Base-by-base conservation (phyloP, 2,113 vertebrate species). In the Gobiocypris rarus region DNA sequence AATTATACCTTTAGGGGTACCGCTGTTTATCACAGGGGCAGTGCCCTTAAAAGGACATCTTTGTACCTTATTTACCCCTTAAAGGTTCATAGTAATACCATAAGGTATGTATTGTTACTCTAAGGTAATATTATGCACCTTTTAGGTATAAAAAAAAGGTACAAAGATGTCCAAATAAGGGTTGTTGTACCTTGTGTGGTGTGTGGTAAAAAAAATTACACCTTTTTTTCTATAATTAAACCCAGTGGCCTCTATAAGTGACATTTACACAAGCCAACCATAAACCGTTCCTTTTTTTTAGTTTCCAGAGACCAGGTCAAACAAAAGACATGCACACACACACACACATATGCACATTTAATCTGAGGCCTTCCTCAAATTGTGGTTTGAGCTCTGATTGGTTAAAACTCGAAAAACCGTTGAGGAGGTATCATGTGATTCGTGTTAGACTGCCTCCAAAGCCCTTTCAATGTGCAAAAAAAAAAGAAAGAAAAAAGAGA, bases 221-320 rank as follows among this genome's bases (percentile, higher is more conserved):
- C n/a, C n/a, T n/a, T n/a, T n/a, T n/a, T n/a, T n/a, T n/a, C 75
- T 63, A 78, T 26, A 78, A 45, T 45, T 78, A 78, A 45, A 61
- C 38, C 14, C n/a, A 28, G 34, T 24, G 14, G 34, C 38, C 14
- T 78, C n/a, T 24, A 15, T 77, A 26, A 7, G 22, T 61, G 75
- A 2, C 52, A 13, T 58, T 58, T 78, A n/a, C 34, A 10, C 43
- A 67, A 19, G 13, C 15, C 14, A 76, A 77, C 74, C 48, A 84
- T 28, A 38, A 34, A 84, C 10, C 6, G 31, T 56, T 78, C 73
- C 48, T 26, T 50, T 67, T 67, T 14, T 78, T 58, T 58, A 43
- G n/a, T 79, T 79, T 41, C 4, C 75, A 24, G 54, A 26, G 76
- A 48, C 34, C 56, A 11, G 76, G 76, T 79, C 76, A 79, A 79